Evolutionary conservation across 37 sponge, comb jelly and placozoan species (phyloP), one percentile per base, ranked within the genome.

Genomic region (Spongilla lacustris): DNA sequence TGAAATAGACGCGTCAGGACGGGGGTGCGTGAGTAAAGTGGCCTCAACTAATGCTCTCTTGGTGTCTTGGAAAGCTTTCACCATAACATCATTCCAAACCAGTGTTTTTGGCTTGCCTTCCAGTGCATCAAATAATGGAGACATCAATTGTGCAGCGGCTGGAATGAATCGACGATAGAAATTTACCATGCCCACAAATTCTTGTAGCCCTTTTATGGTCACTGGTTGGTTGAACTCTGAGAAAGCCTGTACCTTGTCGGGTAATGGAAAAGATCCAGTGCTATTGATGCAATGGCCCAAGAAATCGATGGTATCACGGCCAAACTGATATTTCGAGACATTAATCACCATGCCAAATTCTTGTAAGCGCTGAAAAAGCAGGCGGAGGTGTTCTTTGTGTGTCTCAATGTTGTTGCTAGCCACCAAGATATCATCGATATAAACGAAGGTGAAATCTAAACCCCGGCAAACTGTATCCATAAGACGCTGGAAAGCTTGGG

Each of bases 401-500:
- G 73, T 26, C 30, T 29, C 50, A 32, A 38, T 26, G 82, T 85
- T 36, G 38, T 77, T 77, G 72, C 72, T 85, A 14, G 78, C 86
- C 38, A 85, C 86, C 50, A 84, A 70, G 73, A 84, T 84, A 67
- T 84, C 84, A 35, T 84, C 84, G 34, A 84, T 84, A 76, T 84
- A 84, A 8, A 84, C 67, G 50, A 84, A 73, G 31, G 50, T 34
- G 67, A 84, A 84, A 33, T 75, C 77, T 26, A 85, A 72, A 36
- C 75, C 81, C 35, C 35, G 88, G 30, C 88, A 87, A 68, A 87
- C 81, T 8, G 25, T 71, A 69, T 87, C 88, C 88, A 87, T 87
- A 36, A 87, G 88, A 21, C 88, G 74, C 46, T 87, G 86, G 79
- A 85, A 85, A 12, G 76, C 84, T 84, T 84, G 78, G 48, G 86